phyloP scores from a whole-genome alignment of 2,113 vertebrate genomes.

The Prochilodus magdalenae region DNA sequence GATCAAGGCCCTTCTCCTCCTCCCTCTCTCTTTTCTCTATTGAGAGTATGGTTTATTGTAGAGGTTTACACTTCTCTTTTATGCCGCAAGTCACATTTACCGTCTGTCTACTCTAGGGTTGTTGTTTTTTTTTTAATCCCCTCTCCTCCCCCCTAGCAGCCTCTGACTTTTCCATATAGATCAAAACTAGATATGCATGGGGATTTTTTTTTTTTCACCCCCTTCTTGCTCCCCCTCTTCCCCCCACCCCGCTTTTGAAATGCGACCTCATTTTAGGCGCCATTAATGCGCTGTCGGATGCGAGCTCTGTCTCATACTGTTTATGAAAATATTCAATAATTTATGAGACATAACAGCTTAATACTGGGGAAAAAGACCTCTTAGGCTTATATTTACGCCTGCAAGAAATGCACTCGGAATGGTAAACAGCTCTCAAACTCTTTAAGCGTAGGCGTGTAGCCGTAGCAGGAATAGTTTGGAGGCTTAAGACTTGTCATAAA shows the following conservation, averaged over 20 bases:
- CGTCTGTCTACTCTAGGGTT: conserved; percentile 13
- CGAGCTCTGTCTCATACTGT: conserved; percentile 40
- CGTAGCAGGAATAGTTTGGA: background rate
- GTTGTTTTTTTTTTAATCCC: background rate
- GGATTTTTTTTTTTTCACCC: conserved; percentile 34
- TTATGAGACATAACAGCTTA: conserved; percentile 53
- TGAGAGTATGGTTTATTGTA: conserved; percentile 23
- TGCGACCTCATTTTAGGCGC: conserved; percentile 72
- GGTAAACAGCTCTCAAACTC: conserved; percentile 21
- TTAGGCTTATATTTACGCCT: conserved; percentile 44
- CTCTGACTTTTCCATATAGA: conserved; percentile 17
- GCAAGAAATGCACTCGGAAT: conserved; percentile 20
- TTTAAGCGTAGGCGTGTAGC: conserved; percentile 22
- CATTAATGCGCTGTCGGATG: conserved; percentile 61
- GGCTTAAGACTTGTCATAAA: conserved; percentile 18
- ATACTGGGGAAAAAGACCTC: conserved; percentile 44
- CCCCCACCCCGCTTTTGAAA: conserved; percentile 50
- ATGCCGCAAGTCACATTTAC: conserved; percentile 33
- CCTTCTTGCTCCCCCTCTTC: conserved; percentile 29
- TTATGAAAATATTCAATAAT: conserved; percentile 53
- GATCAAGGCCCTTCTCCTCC: background rate
- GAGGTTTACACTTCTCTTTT: conserved; percentile 22
- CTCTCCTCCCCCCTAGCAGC: background rate
- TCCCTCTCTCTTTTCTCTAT: conserved; percentile 1
- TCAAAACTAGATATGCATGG: conserved; percentile 20